Percentiles rank a stretch among this genome's conserved stretches.
These are phyloP conservation scores for Manis javanica DNA, from an alignment of 2,797 vertebrate genomes.

Conservation along the genomic window DNA sequence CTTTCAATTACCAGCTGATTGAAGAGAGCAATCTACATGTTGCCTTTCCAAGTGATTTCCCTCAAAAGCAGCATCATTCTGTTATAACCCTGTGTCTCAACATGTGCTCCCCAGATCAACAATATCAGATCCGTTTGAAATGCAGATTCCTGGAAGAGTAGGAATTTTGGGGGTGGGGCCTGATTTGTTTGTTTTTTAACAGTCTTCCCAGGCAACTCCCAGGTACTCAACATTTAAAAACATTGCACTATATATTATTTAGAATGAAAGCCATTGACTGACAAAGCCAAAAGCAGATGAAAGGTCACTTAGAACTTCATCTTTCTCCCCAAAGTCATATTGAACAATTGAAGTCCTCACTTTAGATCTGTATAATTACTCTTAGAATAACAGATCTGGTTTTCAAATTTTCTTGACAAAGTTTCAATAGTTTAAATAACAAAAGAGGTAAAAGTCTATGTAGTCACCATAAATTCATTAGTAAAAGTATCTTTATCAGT, in stretches of 20 bases:
- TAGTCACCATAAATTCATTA: slow-evolving; percentile 33
- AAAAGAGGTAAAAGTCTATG: slow-evolving; percentile 22
- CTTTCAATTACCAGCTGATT: background rate
- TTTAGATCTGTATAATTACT: background rate
- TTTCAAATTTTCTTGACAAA: slow-evolving; percentile 46
- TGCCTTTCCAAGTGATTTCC: background rate
- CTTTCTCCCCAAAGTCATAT: background rate
- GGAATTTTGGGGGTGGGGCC: background rate
- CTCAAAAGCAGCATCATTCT: slow-evolving; percentile 2
- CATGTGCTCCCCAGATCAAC: background rate
- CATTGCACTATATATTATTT: background rate
- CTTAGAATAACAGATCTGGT: background rate
- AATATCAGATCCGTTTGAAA: background rate
- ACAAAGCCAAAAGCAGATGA: background rate
- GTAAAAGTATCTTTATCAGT: slow-evolving; percentile 45
- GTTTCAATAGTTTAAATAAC: slow-evolving; percentile 40
- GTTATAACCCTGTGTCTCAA: background rate
- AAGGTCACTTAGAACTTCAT: background rate
- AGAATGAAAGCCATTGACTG: background rate
- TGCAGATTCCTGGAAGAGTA: background rate
- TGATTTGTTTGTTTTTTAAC: background rate
- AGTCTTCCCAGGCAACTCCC: background rate
- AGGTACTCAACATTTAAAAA: background rate
- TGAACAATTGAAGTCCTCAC: background rate
- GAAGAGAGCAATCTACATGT: background rate